These are phyloP conservation scores for Ceramica pisi DNA, from an alignment of 2,888 invertebrate genomes.

Conservation along the genomic window DNA sequence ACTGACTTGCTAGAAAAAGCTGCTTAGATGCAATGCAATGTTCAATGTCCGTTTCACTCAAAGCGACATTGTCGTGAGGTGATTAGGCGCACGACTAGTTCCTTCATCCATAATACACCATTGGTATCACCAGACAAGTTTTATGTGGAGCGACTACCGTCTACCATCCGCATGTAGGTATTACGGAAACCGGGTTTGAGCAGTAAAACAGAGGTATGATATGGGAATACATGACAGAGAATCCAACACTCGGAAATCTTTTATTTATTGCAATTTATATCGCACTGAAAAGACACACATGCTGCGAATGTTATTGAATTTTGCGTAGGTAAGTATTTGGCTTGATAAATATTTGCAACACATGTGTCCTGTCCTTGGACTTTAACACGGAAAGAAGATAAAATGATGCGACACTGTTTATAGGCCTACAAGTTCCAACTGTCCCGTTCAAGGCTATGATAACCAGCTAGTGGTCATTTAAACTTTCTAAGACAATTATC, in stretches of 20 bases:
- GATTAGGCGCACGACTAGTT: constrained; percentile 31
- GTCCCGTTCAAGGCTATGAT: not conserved
- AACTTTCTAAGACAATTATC: constrained; percentile 20
- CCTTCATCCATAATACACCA: constrained; percentile 15
- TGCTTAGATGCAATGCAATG: constrained; percentile 1
- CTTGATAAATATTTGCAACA: not conserved
- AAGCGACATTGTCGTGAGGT: constrained; percentile 23
- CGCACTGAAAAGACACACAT: too few relatives aligned
- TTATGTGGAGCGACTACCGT: constrained; percentile 49
- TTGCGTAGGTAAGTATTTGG: too few relatives aligned
- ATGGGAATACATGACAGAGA: not conserved
- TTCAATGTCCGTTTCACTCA: not conserved
- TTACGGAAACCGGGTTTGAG: constrained; percentile 26
- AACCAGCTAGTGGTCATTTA: constrained; percentile 1
- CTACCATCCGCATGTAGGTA: constrained; percentile 38
- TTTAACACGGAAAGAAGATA: not conserved
- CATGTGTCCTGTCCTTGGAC: constrained; percentile 12
- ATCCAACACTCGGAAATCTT: not conserved
- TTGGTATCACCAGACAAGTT: constrained; percentile 25
- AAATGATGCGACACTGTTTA: constrained; percentile 2
- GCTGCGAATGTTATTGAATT: not conserved
- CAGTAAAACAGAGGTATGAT: not conserved
- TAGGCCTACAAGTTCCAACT: not conserved
- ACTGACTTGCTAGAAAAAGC: not conserved
- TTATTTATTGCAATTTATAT: not conserved